Evolutionary conservation across 2,797 vertebrate genomes (phyloP).

Genomic region (Lepilemur septentrionalis): DNA sequence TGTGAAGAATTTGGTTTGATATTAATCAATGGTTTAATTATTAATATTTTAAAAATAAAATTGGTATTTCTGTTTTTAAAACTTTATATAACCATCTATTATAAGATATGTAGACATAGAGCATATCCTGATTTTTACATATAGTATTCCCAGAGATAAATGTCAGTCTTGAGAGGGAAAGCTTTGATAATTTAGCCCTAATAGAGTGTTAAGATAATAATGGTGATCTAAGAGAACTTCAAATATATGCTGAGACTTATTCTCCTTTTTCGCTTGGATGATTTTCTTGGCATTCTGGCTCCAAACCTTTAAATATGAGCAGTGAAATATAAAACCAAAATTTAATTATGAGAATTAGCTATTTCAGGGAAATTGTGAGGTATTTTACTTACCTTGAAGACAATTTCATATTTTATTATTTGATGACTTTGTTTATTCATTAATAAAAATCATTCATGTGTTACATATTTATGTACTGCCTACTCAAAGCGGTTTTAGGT

Average conservation of each 20-base stretch:
- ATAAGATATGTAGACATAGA: neutral
- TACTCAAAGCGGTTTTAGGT: neutral
- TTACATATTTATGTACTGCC: neutral
- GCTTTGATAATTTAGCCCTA: neutral
- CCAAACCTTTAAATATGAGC: neutral
- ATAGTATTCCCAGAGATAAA: neutral
- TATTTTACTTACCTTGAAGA: constrained; percentile 2
- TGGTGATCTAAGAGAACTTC: neutral
- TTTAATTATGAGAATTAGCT: neutral
- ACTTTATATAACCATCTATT: neutral
- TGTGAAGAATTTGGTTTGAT: neutral
- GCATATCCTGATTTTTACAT: neutral
- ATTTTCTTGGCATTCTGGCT: neutral
- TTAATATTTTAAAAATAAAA: neutral
- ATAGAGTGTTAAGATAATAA: neutral
- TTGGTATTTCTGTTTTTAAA: neutral
- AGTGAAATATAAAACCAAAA: neutral
- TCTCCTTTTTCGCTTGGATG: neutral
- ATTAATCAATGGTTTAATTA: constrained; percentile 26
- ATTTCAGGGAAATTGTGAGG: neutral
- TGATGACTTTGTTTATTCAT: neutral
- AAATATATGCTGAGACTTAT: neutral
- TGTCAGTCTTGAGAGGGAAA: neutral
- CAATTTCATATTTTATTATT: neutral
- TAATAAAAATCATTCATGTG: neutral